A percentile compares a stretch with the other conserved stretches of the same genome.
Evolutionary conservation across 2,888 invertebrate genomes (phyloP).

Genomic region (Epistrophella euchroma): DNA sequence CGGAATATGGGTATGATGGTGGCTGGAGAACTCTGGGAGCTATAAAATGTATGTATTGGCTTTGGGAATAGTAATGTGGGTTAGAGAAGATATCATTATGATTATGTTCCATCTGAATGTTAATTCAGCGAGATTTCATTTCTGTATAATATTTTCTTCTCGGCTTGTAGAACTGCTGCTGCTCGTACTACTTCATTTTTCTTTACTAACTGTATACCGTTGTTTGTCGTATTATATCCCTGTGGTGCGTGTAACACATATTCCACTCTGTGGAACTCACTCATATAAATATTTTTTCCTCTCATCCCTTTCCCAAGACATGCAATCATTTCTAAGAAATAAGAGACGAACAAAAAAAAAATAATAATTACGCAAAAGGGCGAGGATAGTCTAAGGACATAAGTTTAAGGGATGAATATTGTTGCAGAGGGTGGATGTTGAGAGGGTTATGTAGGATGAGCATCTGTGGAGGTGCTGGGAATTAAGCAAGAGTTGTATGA

Average conservation of each 20-base stretch:
- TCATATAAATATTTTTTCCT: slow-evolving; percentile 7
- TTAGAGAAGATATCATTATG: slow-evolving; percentile 74
- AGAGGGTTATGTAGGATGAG: background rate
- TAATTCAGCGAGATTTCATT: slow-evolving; percentile 73
- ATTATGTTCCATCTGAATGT: slow-evolving; percentile 72
- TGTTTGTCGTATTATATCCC: slow-evolving; percentile 17
- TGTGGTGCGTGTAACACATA: slow-evolving; percentile 55
- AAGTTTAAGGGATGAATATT: slow-evolving; percentile 65
- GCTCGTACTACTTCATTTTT: background rate
- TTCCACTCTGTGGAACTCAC: slow-evolving; percentile 15
- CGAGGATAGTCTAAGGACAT: slow-evolving; percentile 57
- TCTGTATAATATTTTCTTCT: slow-evolving; percentile 27
- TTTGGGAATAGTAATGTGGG: slow-evolving; percentile 70
- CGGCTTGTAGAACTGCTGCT: background rate
- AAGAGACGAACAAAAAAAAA: slow-evolving; percentile 12
- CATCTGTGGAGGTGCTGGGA: slow-evolving; percentile 24
- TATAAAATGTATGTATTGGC: slow-evolving; percentile 32
- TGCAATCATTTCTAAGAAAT: slow-evolving; percentile 63
- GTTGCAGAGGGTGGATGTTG: background rate
- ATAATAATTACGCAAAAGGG: slow-evolving; percentile 73
- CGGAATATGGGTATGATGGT: background rate
- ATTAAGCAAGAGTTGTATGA: slow-evolving; percentile 37
- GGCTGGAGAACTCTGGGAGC: background rate
- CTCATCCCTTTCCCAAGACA: slow-evolving; percentile 25
- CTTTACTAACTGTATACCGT: background rate